Evolutionary conservation across 2,888 invertebrate species (phyloP), one percentile per base, ranked within the genome.

Genomic region (Apamea epomidion): DNA sequence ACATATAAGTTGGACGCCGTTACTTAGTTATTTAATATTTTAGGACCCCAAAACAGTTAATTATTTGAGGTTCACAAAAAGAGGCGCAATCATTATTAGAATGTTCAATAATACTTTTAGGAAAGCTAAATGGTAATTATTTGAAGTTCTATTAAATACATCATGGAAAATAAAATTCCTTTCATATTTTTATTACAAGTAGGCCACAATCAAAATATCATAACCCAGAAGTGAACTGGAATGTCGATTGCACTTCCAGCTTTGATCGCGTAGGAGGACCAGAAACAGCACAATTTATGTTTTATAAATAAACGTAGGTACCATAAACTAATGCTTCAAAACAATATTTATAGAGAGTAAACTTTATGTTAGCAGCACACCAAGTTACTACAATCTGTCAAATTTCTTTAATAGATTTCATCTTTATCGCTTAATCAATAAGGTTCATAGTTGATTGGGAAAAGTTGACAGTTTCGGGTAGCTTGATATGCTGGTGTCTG

Each of bases 271-370:
- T 86, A 64, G 85, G 85, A 73, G 75, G 25, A 75, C 84, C 64
- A 75, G 72, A 70, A 67, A 76, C 77, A 42, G 72, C 60, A 48
- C 72, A 84, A 87, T 87, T 85, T 81, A 87, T 84, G 85, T 76
- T 84, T 84, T 84, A 87, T 86, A 81, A 84, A 84, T 84, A 86
- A 74, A 74, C 69, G 14, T n/a, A n/a, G n/a, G n/a, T 62, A 73
- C 77, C 72, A 77, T 87, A 87, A 87, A 87, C 77, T 68, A 77
- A 86, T 86, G 85, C 85, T 84, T 85, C 85, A 87, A 80, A 87
- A 83, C 54, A 79, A 72, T 80, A 85, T 85, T 86, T 87, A 81
- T 81, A 76, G 75, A 87, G 65, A 68, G 54, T 76, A 69, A 68
- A 74, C 67, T 85, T 76, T 78, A 68, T 81, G 54, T 70, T 68